phyloP scores from a whole-genome alignment of 2,797 vertebrate species.

The Melanogrammus aeglefinus region DNA sequence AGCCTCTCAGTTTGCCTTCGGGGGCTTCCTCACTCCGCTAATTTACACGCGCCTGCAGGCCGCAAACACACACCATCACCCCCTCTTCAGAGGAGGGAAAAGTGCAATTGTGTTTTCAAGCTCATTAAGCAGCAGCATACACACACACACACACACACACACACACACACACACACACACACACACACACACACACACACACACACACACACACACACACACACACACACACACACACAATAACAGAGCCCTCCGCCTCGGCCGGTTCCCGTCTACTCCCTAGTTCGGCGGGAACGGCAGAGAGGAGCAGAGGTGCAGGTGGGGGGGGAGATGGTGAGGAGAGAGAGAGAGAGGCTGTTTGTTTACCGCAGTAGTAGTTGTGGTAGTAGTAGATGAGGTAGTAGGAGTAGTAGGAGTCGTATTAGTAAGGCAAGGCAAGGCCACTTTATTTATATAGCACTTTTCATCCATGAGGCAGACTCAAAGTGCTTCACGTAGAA shows the following conservation, averaged over 20 bases:
- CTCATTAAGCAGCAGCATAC: constrained; percentile 77
- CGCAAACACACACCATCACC: constrained; percentile 61
- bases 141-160: constrained; percentile 42
- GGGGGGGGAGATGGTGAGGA: no score
- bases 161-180: constrained; percentile 42
- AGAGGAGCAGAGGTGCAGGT: no score
- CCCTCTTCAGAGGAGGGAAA: constrained; percentile 50
- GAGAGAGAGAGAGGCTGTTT: no score
- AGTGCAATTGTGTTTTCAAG: constrained; percentile 83
- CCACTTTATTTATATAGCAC: no score
- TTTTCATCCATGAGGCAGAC: no score
- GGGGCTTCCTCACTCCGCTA: constrained; percentile 75
- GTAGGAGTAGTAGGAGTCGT: no score
- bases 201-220: constrained; percentile 35
- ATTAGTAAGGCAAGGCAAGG: no score
- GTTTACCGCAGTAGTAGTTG: no score
- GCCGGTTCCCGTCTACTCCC: neutral
- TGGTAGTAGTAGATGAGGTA: no score
- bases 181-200: constrained; percentile 36
- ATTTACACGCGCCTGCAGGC: constrained; percentile 79
- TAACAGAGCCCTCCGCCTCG: constrained; percentile 27
- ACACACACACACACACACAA: constrained; percentile 38
- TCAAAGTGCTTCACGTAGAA: no score
- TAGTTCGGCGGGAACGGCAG: no score
- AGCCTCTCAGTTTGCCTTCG: constrained; percentile 60